Evolutionary conservation across 1,140 invertebrate species (phyloP).

Genomic region (Sesamia nonagrioides): DNA sequence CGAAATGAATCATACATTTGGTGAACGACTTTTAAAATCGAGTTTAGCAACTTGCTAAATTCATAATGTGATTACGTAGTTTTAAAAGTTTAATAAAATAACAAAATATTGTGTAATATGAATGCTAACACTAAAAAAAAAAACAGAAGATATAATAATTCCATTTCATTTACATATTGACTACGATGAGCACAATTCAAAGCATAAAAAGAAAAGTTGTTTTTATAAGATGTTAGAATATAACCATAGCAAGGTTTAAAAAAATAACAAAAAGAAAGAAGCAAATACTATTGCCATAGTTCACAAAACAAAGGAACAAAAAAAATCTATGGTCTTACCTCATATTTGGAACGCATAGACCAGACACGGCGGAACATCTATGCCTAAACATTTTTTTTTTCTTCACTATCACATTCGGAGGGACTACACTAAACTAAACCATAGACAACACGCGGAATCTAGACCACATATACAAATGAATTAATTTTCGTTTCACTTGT

Average conservation of each 20-base stretch:
- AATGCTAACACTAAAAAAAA: background rate
- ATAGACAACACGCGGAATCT: slow-evolving; percentile 31
- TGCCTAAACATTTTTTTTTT: slow-evolving; percentile 44
- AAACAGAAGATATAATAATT: background rate
- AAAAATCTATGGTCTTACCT: background rate
- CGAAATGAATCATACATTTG: background rate
- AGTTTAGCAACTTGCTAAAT: background rate
- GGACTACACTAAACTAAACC: background rate
- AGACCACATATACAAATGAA: slow-evolving; percentile 19
- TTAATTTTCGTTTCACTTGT: background rate
- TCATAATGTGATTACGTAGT: background rate
- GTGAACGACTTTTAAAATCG: background rate
- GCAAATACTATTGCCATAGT: too few species aligned
- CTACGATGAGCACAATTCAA: too few species aligned
- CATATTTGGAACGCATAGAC: slow-evolving; percentile 13
- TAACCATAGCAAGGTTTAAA: too few species aligned
- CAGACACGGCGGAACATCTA: slow-evolving; percentile 40
- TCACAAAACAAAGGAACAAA: too few species aligned
- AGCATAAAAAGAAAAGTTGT: too few species aligned
- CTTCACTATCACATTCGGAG: slow-evolving; percentile 20
- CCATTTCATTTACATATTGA: too few species aligned
- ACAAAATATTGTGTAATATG: background rate
- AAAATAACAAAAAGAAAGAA: too few species aligned
- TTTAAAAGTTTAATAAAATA: background rate
- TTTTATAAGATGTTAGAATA: too few species aligned